Percentiles rank a stretch among this genome's conserved stretches.
phyloP scores from a whole-genome alignment of 1,140 invertebrate genomes.

The Ostrea denselamellosa region DNA sequence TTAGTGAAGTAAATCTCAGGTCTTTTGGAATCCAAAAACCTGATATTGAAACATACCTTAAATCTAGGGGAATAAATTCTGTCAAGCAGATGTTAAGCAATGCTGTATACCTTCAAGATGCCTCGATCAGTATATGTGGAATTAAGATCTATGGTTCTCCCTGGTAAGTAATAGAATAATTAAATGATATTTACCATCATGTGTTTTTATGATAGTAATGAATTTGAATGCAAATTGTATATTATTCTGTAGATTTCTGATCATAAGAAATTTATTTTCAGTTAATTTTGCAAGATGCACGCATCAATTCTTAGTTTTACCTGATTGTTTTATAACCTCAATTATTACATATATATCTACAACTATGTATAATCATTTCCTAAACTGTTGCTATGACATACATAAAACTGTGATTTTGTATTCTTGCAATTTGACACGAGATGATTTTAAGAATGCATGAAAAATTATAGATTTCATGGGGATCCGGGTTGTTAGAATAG shows the following conservation, averaged over 20 bases:
- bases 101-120: constrained; percentile 90
- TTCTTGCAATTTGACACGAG: no score
- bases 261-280: not conserved
- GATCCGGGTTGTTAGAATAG: no score
- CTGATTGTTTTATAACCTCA: no score
- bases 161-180: constrained; percentile 82
- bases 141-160: constrained; percentile 92
- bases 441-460: no score
- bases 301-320: not conserved
- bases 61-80: constrained; percentile 51
- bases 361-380: no score
- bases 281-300: constrained; percentile 47
- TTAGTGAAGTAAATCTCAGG: not conserved
- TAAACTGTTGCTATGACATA: no score
- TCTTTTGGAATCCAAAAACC: constrained; percentile 1
- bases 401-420: no score
- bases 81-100: constrained; percentile 83
- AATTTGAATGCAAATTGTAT: no score
- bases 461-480: no score
- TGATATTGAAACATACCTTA: constrained; percentile 36
- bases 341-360: no score
- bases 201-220: no score
- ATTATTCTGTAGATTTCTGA: no score
- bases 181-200: not conserved
- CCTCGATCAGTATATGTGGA: constrained; percentile 84